Conservation (phyloP, 2,113 vertebrate species). For the Tetraodon nigroviridis region DNA sequence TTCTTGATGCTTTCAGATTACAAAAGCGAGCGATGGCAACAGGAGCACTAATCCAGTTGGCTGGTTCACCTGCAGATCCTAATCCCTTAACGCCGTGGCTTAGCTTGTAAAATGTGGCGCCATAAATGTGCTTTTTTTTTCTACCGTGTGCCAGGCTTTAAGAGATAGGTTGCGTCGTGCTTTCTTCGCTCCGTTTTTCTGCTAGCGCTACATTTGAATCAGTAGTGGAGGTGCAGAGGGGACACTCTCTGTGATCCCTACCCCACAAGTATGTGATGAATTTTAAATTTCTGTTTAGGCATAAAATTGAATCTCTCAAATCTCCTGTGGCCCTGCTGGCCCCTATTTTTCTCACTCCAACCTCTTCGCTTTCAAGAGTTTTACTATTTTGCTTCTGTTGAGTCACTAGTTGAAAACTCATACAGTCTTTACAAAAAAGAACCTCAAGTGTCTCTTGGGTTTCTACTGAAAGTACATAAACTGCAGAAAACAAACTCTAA, state of each 20-base stretch:
- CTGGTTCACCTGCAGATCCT: slow-evolving; percentile 55
- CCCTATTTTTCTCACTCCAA: slow-evolving; percentile 48
- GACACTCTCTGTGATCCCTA: slow-evolving; percentile 57
- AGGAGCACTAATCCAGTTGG: slow-evolving; percentile 57
- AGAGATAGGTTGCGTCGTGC: slow-evolving; percentile 4
- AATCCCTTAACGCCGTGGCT: slow-evolving; percentile 50
- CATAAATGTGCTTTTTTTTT: slow-evolving; percentile 43
- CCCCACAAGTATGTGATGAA: slow-evolving; percentile 55
- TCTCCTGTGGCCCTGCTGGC: slow-evolving; percentile 45
- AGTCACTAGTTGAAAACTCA: slow-evolving; percentile 45
- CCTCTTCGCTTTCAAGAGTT: slow-evolving; percentile 48
- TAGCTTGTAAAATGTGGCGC: slow-evolving; percentile 53
- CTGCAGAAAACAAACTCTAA: too few species aligned
- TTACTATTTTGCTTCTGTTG: slow-evolving; percentile 57
- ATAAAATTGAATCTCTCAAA: slow-evolving; percentile 71
- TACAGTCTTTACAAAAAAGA: slow-evolving; percentile 36
- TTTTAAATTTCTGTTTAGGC: slow-evolving; percentile 69
- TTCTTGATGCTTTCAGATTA: slow-evolving; percentile 42
- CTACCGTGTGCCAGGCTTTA: too few species aligned
- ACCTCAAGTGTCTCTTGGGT: slow-evolving; percentile 33
- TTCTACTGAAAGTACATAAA: slow-evolving; percentile 7
- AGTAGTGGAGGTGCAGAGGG: slow-evolving; percentile 38
- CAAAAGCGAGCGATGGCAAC: slow-evolving; percentile 27
- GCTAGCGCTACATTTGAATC: slow-evolving; percentile 39
- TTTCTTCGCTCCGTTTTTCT: slow-evolving; percentile 8